Evolutionary conservation across 2,888 invertebrate genomes (phyloP), one percentile per base, ranked within the genome.

Genomic region (Callyntrura sp.): DNA sequence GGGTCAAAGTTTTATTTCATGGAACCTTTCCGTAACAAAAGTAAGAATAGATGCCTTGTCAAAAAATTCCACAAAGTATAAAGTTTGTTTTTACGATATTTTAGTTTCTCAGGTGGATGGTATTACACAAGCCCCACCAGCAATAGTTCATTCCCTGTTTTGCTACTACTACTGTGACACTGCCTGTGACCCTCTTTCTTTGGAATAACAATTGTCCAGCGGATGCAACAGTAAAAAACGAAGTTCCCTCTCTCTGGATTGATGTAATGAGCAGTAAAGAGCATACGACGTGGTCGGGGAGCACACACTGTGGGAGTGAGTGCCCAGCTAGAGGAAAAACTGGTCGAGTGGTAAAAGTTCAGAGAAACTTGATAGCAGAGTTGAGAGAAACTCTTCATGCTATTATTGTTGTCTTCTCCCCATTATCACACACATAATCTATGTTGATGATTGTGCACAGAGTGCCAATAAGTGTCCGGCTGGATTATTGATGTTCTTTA

Each of bases 191-290:
- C 55, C n/a, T 55, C 12, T 55, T 78, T 78, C 55, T 55, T 9
- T n/a, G n/a, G n/a, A n/a, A n/a, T n/a, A n/a, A n/a, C n/a, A n/a
- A n/a, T n/a, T n/a, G n/a, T n/a, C n/a, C n/a, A n/a, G n/a, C n/a
- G 55, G 23, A 51, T 45, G 23, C 45, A 45, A 73, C 60, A 70
- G 68, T 68, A 84, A 84, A 84, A 78, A 73, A 20, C 48, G 78
- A n/a, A n/a, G n/a, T n/a, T n/a, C n/a, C n/a, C n/a, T n/a, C n/a
- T n/a, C n/a, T n/a, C 78, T 65, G 78, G 85, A 78, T 65, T 85
- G 62, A 65, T 51, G 78, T 85, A 85, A 85, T 85, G 78, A 85
- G 78, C 78, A 85, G 76, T 85, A 85, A 76, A 76, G 65, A 65
- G 78, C 76, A 60, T 28, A 76, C 35, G 84, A 35, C 73, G 11